Percentiles rank a stretch among this genome's conserved stretches.
Evolutionary conservation across 2,113 vertebrate species (phyloP).

Genomic region (Mus pahari): DNA sequence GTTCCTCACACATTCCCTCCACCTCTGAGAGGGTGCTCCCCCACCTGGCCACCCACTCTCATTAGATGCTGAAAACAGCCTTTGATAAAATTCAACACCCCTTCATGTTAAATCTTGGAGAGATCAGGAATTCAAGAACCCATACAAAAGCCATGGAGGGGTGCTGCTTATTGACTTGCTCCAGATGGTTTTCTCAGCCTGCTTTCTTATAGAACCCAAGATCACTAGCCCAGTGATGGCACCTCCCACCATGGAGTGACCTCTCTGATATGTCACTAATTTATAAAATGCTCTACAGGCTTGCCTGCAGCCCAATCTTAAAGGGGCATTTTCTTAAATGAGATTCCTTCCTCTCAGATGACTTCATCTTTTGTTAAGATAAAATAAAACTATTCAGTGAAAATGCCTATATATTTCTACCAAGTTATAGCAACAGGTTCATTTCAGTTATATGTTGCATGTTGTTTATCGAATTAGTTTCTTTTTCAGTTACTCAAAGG

Average conservation of each 20-base stretch:
- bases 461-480: not conserved
- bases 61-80: too few relatives aligned
- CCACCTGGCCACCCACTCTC: too few relatives aligned
- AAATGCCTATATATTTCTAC: not conserved
- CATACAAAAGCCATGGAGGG: not conserved
- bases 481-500: not conserved
- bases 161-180: not conserved
- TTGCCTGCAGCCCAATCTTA: not conserved
- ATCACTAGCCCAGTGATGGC: not conserved
- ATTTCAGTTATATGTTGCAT: not conserved
- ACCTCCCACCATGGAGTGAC: not conserved
- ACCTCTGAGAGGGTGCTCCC: too few relatives aligned
- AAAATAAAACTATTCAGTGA: not conserved
- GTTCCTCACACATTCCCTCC: too few relatives aligned
- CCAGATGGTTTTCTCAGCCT: not conserved
- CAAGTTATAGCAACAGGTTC: not conserved
- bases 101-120: too few relatives aligned
- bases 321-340: not conserved
- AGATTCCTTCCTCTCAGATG: not conserved
- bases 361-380: not conserved
- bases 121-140: not conserved
- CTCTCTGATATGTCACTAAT: not conserved
- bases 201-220: not conserved
- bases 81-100: too few relatives aligned
- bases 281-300: not conserved